These are phyloP conservation scores for Lipophrys pholis DNA, from an alignment of 2,113 vertebrate genomes.

Conservation along the genomic window DNA sequence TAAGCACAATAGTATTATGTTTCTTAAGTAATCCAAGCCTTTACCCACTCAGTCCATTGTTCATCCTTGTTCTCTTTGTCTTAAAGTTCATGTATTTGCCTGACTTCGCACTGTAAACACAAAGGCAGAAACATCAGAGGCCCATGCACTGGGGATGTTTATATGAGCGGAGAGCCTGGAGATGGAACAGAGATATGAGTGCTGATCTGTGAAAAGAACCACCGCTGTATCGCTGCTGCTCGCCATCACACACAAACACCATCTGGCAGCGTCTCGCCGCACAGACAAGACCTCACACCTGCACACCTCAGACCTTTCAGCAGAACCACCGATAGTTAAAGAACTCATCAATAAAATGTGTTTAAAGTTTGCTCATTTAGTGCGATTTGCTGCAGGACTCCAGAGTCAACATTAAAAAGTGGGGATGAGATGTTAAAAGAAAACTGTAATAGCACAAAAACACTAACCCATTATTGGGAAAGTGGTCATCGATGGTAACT, in stretches of 20 bases:
- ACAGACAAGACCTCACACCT: conserved; percentile 73
- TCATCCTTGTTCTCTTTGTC: conserved; percentile 66
- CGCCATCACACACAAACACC: conserved; percentile 78
- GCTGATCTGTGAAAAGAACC: conserved; percentile 77
- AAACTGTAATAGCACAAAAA: no score
- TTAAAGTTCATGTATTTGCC: conserved; percentile 77
- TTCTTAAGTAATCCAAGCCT: conserved; percentile 8
- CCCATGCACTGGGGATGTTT: conserved; percentile 78
- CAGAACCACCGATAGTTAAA: conserved; percentile 7
- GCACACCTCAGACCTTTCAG: conserved; percentile 54
- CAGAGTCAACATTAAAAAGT: no score
- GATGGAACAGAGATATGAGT: conserved; percentile 81
- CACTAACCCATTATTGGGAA: no score
- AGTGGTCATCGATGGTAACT: no score
- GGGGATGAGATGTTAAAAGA: no score
- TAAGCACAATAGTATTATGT: background rate
- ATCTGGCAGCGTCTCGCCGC: conserved; percentile 69
- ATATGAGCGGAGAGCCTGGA: conserved; percentile 77
- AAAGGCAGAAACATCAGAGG: conserved; percentile 80
- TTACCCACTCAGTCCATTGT: conserved; percentile 51
- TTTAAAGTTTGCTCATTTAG: background rate
- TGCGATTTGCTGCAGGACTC: background rate
- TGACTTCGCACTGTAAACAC: conserved; percentile 82
- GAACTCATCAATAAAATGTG: background rate
- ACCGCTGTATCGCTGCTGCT: conserved; percentile 70